Conservation (phyloP, 2,888 invertebrate genomes). For the Xestia ashworthii region DNA sequence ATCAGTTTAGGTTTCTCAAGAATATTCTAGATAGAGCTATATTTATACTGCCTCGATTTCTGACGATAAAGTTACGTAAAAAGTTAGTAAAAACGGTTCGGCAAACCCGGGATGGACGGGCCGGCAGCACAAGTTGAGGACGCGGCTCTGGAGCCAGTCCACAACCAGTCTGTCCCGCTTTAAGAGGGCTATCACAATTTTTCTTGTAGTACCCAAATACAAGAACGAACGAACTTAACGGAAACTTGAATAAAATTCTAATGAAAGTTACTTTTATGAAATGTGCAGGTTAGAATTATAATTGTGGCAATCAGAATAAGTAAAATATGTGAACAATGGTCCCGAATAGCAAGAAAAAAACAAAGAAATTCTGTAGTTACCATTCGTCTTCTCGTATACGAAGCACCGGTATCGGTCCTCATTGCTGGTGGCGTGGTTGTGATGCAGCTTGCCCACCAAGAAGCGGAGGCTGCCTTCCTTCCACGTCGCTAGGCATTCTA, state of each 20-base stretch:
- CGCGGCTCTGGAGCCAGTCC: background rate
- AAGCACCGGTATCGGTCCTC: slow-evolving; percentile 98
- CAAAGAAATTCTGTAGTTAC: slow-evolving; percentile 68
- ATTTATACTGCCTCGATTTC: slow-evolving; percentile 4
- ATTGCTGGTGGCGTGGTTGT: slow-evolving; percentile 97
- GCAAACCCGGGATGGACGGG: background rate
- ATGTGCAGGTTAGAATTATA: background rate
- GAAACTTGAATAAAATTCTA: background rate
- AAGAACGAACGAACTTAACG: background rate
- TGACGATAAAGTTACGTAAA: background rate
- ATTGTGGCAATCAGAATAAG: background rate
- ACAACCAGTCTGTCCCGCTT: background rate
- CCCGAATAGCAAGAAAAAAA: background rate
- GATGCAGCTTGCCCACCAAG: slow-evolving; percentile 97
- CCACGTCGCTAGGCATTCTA: slow-evolving; percentile 98
- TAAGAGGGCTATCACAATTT: too few species aligned
- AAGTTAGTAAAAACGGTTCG: background rate
- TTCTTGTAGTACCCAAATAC: too few species aligned
- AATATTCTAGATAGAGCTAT: background rate
- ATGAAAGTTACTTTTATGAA: background rate
- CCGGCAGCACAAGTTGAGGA: background rate
- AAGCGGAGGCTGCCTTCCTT: slow-evolving; percentile 98
- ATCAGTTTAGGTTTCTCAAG: background rate
- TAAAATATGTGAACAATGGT: background rate
- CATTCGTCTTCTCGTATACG: slow-evolving; percentile 96